These are phyloP conservation scores for Drosophila borborema DNA, from an alignment of 2,888 invertebrate species.

Conservation along the genomic window DNA sequence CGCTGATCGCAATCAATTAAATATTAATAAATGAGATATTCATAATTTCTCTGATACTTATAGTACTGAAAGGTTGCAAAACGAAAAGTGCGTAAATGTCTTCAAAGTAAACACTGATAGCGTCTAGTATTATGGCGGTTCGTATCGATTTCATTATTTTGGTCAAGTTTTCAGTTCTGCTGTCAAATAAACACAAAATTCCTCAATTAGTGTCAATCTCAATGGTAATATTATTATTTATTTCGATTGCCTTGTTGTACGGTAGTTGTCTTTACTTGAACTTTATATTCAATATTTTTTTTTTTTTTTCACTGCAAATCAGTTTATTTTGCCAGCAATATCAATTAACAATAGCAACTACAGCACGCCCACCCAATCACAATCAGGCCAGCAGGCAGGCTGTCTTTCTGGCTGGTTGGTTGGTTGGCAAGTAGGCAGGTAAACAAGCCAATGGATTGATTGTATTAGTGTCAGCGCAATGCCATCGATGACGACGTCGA, in stretches of 20 bases:
- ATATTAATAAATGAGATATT: constrained; percentile 2
- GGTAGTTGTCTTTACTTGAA: constrained; percentile 49
- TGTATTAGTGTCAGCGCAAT: constrained; percentile 62
- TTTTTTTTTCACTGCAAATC: constrained; percentile 48
- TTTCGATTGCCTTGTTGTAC: constrained; percentile 24
- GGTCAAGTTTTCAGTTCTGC: constrained; percentile 21
- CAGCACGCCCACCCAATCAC: constrained; percentile 48
- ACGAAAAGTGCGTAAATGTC: constrained; percentile 21
- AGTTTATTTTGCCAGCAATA: constrained; percentile 58
- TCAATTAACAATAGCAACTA: constrained; percentile 67
- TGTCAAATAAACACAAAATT: constrained; percentile 18
- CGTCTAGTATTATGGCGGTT: background rate
- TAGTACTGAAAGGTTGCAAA: background rate
- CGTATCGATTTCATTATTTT: constrained; percentile 18
- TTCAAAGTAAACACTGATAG: constrained; percentile 30
- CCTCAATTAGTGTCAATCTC: constrained; percentile 49
- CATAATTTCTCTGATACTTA: constrained; percentile 6
- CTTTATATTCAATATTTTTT: constrained; percentile 58
- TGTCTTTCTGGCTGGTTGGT: background rate
- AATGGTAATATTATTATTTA: constrained; percentile 15
- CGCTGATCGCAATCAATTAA: constrained; percentile 32
- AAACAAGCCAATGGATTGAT: constrained; percentile 67
- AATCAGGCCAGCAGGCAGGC: constrained; percentile 8
- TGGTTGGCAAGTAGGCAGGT: constrained; percentile 32
- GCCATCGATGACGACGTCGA: constrained; percentile 44